These are phyloP conservation scores for Lymantria dispar DNA, from an alignment of 2,888 invertebrate genomes.

Conservation along the genomic window DNA sequence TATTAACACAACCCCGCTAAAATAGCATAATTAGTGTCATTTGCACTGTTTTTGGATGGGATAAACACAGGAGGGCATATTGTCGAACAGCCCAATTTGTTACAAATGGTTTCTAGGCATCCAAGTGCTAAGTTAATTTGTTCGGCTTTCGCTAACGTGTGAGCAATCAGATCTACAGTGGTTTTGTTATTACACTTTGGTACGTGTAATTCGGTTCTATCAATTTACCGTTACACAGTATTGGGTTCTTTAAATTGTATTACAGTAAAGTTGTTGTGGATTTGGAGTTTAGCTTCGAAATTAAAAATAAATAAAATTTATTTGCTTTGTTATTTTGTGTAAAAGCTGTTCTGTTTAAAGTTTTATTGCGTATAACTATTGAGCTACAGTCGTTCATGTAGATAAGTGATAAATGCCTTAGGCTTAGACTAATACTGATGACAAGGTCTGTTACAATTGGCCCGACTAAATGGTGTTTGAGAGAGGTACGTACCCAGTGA, in stretches of 20 bases:
- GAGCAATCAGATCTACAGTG: slow-evolving; percentile 61
- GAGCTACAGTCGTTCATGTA: too few relatives aligned
- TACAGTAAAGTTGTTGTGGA: slow-evolving; percentile 27
- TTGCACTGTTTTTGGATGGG: slow-evolving; percentile 79
- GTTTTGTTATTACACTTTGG: slow-evolving; percentile 48
- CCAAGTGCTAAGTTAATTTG: slow-evolving; percentile 78
- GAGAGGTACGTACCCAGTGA: too few relatives aligned
- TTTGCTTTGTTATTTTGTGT: background rate
- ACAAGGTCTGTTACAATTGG: too few relatives aligned
- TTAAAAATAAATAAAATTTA: slow-evolving; percentile 12
- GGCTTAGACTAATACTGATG: too few relatives aligned
- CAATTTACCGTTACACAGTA: slow-evolving; percentile 46
- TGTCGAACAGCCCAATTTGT: slow-evolving; percentile 72
- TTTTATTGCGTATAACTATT: too few relatives aligned
- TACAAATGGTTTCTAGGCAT: slow-evolving; percentile 68
- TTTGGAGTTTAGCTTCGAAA: slow-evolving; percentile 20
- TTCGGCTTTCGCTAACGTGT: slow-evolving; percentile 78
- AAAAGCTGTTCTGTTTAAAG: too few relatives aligned
- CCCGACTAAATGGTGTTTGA: too few relatives aligned
- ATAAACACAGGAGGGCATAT: slow-evolving; percentile 73
- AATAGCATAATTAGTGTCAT: slow-evolving; percentile 77
- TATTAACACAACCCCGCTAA: slow-evolving; percentile 68
- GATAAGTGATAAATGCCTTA: too few relatives aligned
- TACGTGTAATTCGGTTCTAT: slow-evolving; percentile 46
- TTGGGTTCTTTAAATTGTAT: slow-evolving; percentile 29